Conservation (phyloP, 2,797 vertebrate genomes). For the Gambelia wislizenii region DNA sequence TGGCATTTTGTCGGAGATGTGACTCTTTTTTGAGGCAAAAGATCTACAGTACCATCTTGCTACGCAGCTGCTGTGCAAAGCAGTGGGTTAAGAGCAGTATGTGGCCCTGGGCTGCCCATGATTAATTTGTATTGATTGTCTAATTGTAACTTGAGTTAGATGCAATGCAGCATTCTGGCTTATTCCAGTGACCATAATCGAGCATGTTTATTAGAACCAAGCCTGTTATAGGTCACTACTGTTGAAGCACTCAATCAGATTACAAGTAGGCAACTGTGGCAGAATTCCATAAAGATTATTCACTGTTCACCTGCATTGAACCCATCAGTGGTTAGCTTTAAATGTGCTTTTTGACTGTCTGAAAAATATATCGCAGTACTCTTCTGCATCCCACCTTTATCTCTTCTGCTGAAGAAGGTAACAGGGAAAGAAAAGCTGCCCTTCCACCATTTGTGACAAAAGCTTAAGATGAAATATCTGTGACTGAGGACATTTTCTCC, state of each 20-base stretch:
- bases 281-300: conserved; percentile 35
- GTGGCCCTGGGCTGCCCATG: background rate
- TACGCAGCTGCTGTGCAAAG: background rate
- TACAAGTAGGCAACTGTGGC: background rate
- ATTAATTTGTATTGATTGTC: background rate
- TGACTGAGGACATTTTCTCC: background rate
- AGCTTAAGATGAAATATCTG: background rate
- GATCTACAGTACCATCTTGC: background rate
- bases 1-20: background rate
- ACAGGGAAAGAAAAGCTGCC: background rate
- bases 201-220: conserved; percentile 5
- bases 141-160: conserved; percentile 38
- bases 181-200: conserved; percentile 8
- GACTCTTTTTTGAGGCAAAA: background rate
- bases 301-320: conserved; percentile 33
- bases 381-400: background rate
- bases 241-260: background rate
- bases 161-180: conserved; percentile 12
- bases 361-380: background rate
- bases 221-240: conserved; percentile 44
- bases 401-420: conserved; percentile 1
- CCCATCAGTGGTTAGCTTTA: conserved; percentile 36
- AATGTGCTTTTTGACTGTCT: background rate
- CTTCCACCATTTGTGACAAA: conserved; percentile 5
- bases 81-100: background rate